Conservation (phyloP, 2,888 invertebrate species). For the Cylindroiulus punctatus region DNA sequence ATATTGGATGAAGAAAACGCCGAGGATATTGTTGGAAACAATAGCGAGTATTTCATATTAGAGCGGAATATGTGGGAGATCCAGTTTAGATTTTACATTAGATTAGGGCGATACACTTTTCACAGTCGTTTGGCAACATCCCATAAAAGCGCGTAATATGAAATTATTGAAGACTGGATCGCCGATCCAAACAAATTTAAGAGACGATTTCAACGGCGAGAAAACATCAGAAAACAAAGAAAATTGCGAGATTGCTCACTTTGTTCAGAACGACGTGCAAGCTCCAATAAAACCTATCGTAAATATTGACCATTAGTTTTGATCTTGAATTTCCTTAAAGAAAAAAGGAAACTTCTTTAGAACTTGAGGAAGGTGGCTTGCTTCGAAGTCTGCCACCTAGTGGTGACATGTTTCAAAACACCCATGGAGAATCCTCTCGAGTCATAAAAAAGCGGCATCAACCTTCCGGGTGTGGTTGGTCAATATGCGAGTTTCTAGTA, state of each 20-base stretch:
- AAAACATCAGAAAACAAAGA: background rate
- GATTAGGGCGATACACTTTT: slow-evolving; percentile 42
- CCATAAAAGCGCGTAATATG: slow-evolving; percentile 29
- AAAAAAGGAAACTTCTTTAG: background rate
- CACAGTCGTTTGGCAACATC: slow-evolving; percentile 20
- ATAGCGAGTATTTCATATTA: slow-evolving; percentile 38
- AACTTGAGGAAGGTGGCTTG: background rate
- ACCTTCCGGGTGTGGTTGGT: too few species aligned
- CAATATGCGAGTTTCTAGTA: too few species aligned
- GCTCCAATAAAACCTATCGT: background rate
- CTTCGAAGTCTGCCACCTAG: too few species aligned
- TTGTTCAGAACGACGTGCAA: background rate
- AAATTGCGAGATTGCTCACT: slow-evolving; percentile 37
- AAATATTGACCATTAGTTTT: slow-evolving; percentile 23
- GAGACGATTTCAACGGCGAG: background rate
- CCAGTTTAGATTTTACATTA: slow-evolving; percentile 38
- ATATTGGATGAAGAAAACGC: slow-evolving; percentile 42
- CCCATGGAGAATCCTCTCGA: too few species aligned
- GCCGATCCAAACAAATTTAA: slow-evolving; percentile 28
- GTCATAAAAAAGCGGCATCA: too few species aligned
- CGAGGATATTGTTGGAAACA: slow-evolving; percentile 12
- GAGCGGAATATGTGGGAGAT: slow-evolving; percentile 29
- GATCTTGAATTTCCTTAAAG: background rate
- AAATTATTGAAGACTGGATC: slow-evolving; percentile 34
- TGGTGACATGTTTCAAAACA: too few species aligned